phyloP scores from a whole-genome alignment of 2,113 vertebrate species.

The Centropus unirufus region DNA sequence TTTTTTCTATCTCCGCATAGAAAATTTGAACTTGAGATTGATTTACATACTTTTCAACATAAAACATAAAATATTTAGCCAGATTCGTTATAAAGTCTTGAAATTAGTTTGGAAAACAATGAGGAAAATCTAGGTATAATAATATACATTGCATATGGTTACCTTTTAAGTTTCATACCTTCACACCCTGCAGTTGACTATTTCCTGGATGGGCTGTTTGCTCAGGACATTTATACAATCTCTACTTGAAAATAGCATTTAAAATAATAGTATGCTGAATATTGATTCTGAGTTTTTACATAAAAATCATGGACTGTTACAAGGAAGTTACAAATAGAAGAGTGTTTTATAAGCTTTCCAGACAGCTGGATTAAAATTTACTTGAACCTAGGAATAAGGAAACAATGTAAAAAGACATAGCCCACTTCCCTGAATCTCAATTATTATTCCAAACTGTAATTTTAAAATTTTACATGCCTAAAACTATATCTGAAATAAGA shows the following conservation, averaged over 20 bases:
- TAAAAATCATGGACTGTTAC: rapidly evolving
- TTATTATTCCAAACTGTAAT: background rate
- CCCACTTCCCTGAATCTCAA: rapidly evolving
- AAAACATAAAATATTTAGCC: background rate
- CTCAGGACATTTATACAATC: background rate
- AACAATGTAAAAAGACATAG: background rate
- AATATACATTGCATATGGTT: background rate
- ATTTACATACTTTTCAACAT: background rate
- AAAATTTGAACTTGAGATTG: background rate
- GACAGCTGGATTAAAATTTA: background rate
- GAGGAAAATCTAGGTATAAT: background rate
- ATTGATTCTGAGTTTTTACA: background rate
- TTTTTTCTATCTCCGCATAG: background rate
- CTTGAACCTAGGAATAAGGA: background rate
- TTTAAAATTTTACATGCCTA: background rate
- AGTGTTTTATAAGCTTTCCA: background rate
- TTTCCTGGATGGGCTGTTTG: background rate
- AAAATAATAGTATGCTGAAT: background rate
- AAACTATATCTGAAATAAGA: background rate
- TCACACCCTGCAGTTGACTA: background rate
- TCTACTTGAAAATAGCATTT: background rate
- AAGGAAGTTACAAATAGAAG: background rate
- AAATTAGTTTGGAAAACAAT: background rate
- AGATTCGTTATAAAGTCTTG: background rate
- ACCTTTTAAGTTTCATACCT: background rate